A percentile compares a stretch with the other conserved stretches of the same genome.
Evolutionary conservation across 2,113 vertebrate species (phyloP).

Genomic region (Synchiropus splendidus): DNA sequence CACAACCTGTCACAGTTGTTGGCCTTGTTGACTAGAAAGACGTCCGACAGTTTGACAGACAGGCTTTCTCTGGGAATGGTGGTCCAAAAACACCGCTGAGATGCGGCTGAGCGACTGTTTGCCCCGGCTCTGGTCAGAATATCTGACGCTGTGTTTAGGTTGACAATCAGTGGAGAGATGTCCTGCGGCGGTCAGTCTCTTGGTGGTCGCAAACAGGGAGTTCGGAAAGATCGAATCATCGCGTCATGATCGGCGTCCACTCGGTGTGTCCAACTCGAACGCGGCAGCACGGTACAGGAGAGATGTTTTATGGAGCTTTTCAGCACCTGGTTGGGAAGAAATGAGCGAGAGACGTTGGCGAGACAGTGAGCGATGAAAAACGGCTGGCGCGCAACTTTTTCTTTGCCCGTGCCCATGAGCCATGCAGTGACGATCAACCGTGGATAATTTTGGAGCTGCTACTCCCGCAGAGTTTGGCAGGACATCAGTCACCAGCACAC

Average conservation of each 20-base stretch:
- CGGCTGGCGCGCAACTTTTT: conserved; percentile 16
- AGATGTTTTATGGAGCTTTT: conserved; percentile 55
- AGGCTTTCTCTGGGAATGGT: conserved; percentile 9
- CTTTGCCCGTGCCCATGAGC: conserved; percentile 25
- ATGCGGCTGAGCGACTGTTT: conserved; percentile 29
- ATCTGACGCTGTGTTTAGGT: conserved; percentile 13
- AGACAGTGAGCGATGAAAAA: conserved; percentile 25
- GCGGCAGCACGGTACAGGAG: conserved; percentile 31
- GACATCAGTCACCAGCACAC: conserved; percentile 27
- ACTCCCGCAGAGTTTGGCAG: conserved; percentile 32
- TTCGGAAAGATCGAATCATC: conserved; percentile 32
- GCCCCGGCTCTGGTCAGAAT: conserved; percentile 24
- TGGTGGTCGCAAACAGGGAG: conserved; percentile 52
- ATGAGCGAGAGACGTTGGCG: conserved; percentile 15
- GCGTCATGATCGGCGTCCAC: conserved; percentile 42
- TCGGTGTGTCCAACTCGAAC: conserved; percentile 32
- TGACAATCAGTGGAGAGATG: conserved; percentile 17
- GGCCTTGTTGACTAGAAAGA: no score
- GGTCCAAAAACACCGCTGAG: conserved; percentile 8
- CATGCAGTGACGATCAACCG: conserved; percentile 47
- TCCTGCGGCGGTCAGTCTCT: conserved; percentile 20
- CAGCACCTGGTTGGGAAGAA: conserved; percentile 39
- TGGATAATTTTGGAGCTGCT: conserved; percentile 25
- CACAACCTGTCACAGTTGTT: conserved; percentile 3
- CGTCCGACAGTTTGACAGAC: conserved; percentile 29